A percentile compares a stretch with the other conserved stretches of the same genome.
These are phyloP conservation scores for Apamea monoglypha DNA, from an alignment of 2,888 invertebrate species.

Conservation along the genomic window DNA sequence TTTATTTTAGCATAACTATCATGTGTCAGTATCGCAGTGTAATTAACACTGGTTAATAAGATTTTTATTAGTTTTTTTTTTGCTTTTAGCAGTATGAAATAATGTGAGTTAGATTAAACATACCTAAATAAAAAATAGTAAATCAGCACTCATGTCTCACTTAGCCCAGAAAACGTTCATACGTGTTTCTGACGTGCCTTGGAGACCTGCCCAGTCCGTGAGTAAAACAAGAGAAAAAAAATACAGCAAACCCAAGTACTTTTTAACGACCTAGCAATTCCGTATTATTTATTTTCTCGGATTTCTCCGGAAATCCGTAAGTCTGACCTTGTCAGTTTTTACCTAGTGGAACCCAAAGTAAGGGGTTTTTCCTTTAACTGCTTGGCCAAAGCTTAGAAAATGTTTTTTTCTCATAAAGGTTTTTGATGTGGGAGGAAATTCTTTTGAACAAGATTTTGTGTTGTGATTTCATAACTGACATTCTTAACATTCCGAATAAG, in stretches of 20 bases:
- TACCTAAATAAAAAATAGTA: conserved; percentile 18
- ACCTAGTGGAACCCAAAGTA: background rate
- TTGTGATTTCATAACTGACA: background rate
- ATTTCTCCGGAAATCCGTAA: conserved; percentile 22
- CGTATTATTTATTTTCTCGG: conserved; percentile 34
- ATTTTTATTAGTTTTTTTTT: background rate
- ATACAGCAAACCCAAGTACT: conserved; percentile 41
- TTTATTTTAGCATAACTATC: background rate
- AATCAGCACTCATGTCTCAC: conserved; percentile 9
- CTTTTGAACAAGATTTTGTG: background rate
- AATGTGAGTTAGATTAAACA: background rate
- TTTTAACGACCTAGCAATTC: conserved; percentile 56
- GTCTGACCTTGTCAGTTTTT: conserved; percentile 30
- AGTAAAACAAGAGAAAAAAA: conserved; percentile 11
- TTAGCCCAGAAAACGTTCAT: conserved; percentile 44
- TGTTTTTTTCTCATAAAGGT: background rate
- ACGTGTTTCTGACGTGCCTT: conserved; percentile 48
- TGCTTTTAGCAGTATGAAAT: background rate
- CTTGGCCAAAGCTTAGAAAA: background rate
- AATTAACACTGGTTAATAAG: background rate
- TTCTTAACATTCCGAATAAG: background rate
- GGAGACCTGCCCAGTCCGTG: conserved; percentile 48
- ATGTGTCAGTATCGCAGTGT: background rate
- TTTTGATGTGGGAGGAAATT: background rate
- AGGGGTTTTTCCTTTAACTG: conserved; percentile 1